These are phyloP conservation scores for Sphaerodactylus townsendi DNA, from an alignment of 2,113 vertebrate genomes.

Conservation along the genomic window DNA sequence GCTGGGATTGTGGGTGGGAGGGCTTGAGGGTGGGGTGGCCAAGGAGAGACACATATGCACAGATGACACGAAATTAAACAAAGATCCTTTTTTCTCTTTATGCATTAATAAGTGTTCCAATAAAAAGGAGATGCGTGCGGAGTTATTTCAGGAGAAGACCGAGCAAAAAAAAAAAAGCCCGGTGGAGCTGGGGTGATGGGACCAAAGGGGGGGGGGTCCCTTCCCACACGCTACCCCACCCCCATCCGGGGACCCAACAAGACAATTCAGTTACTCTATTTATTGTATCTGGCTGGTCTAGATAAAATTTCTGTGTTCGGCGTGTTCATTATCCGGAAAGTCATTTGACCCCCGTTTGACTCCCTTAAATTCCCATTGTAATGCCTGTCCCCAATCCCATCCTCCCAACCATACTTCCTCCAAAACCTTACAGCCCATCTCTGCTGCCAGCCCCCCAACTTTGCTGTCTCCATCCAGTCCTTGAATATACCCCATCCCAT, in stretches of 20 bases:
- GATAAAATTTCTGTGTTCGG: slow-evolving; percentile 87
- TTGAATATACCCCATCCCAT: not conserved
- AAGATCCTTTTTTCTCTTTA: slow-evolving; percentile 70
- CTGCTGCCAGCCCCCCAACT: not conserved
- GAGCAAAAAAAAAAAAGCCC: not conserved
- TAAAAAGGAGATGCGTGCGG: slow-evolving; percentile 54
- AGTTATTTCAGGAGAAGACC: not conserved
- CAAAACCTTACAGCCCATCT: not conserved
- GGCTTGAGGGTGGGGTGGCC: not conserved
- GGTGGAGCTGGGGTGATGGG: not conserved
- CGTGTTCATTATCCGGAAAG: slow-evolving; percentile 88
- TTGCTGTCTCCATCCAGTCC: too few relatives aligned
- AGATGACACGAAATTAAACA: slow-evolving; percentile 83
- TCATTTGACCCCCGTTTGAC: slow-evolving; percentile 72
- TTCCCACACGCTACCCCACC: not conserved
- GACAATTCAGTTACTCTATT: slow-evolving; percentile 72
- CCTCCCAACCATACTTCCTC: not conserved
- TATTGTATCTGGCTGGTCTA: slow-evolving; percentile 97
- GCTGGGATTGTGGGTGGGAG: not conserved
- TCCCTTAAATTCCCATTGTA: not conserved
- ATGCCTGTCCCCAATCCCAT: too few relatives aligned
- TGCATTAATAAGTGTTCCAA: slow-evolving; percentile 58
- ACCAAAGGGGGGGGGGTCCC: not conserved
- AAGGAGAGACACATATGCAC: slow-evolving; percentile 75
- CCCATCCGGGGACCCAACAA: slow-evolving; percentile 59